These are phyloP conservation scores for Meganola albula DNA, from an alignment of 2,888 invertebrate genomes.

Conservation along the genomic window DNA sequence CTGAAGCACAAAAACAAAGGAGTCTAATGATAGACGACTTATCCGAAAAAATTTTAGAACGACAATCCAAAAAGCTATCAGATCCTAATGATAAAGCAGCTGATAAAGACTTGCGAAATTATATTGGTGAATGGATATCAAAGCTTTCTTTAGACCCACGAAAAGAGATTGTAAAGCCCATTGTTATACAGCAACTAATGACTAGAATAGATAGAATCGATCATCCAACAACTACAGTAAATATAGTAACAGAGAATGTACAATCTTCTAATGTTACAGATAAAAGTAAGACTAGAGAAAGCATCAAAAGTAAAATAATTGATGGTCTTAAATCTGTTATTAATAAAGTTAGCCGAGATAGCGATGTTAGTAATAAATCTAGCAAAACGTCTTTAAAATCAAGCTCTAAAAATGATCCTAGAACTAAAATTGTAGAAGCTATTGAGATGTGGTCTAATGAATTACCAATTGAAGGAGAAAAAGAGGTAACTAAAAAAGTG, in stretches of 20 bases:
- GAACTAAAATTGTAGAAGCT: constrained; percentile 34
- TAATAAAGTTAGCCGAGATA: too few relatives aligned
- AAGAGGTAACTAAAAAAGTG: constrained; percentile 22
- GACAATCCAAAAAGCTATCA: constrained; percentile 17
- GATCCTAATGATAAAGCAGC: constrained; percentile 20
- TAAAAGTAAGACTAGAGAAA: too few relatives aligned
- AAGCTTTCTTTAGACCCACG: constrained; percentile 37
- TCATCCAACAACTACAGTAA: constrained; percentile 30
- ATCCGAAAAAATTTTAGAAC: constrained; percentile 39
- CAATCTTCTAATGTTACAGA: too few relatives aligned
- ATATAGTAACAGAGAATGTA: constrained; percentile 47
- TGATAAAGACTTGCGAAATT: constrained; percentile 32
- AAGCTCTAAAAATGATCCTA: too few relatives aligned
- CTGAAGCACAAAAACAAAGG: constrained; percentile 24
- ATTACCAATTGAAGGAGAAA: constrained; percentile 36
- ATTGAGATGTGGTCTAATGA: constrained; percentile 49
- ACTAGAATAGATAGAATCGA: constrained; percentile 34
- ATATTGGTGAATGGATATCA: constrained; percentile 40
- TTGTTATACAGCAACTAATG: constrained; percentile 40
- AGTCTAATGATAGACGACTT: constrained; percentile 40
- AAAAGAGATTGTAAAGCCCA: constrained; percentile 31
- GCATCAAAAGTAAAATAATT: too few relatives aligned
- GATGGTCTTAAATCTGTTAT: too few relatives aligned
- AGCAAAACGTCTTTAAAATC: too few relatives aligned
- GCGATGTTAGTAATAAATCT: too few relatives aligned